Base-by-base conservation (phyloP, 2,797 vertebrate species). In the Limnodromus scolopaceus region DNA sequence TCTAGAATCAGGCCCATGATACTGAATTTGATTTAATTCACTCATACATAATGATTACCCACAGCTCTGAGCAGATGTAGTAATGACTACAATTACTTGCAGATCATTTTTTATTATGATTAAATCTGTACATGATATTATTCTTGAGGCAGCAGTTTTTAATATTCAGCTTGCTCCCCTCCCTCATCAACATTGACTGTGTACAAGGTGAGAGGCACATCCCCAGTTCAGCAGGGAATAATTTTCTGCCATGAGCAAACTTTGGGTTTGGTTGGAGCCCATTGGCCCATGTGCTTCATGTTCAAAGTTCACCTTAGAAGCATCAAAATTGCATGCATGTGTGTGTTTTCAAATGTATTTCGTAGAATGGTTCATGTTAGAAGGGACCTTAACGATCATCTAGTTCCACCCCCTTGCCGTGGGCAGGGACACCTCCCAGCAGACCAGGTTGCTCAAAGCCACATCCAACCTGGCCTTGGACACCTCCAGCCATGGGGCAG, bases 31-130 rank as follows among this genome's bases (percentile, higher is more conserved):
- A 95, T 96, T 96, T 96, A 95, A 96, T 96, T 95, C 93, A 89
- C 72, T 97, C 92, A 91, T 96, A 94, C 93, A 93, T 96, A 96
- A 92, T 96, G 96, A 96, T 96, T 94, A 95, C 87, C 91, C 92
- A 93, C 93, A 94, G 81, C 96, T 96, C 95, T 86, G 80, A 94
- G 92, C 96, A 97, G 96, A 96, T 96, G 93, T 92, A 96, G 93
- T 97, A 96, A 96, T 96, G 96, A 95, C 93, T 96, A 96, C 92
- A 95, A 96, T 97, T 96, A 96, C 96, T 96, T 70, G 92, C 92
- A 93, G 95, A 92, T 95, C 82, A 75, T 96, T 95, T 97, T 96
- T 96, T 97, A 93, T 96, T 96, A 97, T 96, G 96, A 96, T 96
- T 96, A 96, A 94, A 96, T 85, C 87, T 95, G 87, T 96, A 95